Evolutionary conservation across 2,888 invertebrate species (phyloP).

Genomic region (Ophioninae sp.): DNA sequence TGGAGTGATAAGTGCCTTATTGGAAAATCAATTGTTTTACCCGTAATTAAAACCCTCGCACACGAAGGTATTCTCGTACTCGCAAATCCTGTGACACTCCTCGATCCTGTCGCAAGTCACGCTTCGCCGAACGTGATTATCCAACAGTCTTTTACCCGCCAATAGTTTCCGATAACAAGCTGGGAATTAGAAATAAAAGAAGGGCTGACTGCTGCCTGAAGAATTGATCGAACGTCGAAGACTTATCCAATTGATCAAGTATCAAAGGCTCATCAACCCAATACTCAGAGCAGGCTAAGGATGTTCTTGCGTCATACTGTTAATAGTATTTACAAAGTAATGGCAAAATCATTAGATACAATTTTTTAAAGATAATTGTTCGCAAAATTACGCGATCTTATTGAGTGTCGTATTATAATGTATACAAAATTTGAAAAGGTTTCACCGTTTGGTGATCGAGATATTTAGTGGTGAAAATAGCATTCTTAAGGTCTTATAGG

Average conservation of each 20-base stretch:
- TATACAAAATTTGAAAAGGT: too few species aligned
- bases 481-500: too few species aligned
- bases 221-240: not conserved
- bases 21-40: conserved; percentile 72
- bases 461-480: too few species aligned
- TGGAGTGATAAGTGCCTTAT: too few species aligned
- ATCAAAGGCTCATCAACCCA: not conserved
- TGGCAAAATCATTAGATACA: too few species aligned
- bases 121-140: conserved; percentile 86
- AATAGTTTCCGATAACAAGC: conserved; percentile 90
- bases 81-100: conserved; percentile 89
- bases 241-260: not conserved
- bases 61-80: conserved; percentile 87
- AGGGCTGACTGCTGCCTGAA: not conserved
- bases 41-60: conserved; percentile 94
- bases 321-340: too few species aligned
- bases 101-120: conserved; percentile 88
- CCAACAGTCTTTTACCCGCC: conserved; percentile 87
- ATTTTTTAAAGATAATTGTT: too few species aligned
- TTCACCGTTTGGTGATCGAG: too few species aligned
- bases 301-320: not conserved
- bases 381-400: too few species aligned
- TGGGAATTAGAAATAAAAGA: conserved; percentile 79
- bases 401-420: too few species aligned
- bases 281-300: not conserved